A percentile compares a stretch with the other conserved stretches of the same genome.
Evolutionary conservation across 2,888 invertebrate species (phyloP).

Genomic region (Cheilosia scutellata): DNA sequence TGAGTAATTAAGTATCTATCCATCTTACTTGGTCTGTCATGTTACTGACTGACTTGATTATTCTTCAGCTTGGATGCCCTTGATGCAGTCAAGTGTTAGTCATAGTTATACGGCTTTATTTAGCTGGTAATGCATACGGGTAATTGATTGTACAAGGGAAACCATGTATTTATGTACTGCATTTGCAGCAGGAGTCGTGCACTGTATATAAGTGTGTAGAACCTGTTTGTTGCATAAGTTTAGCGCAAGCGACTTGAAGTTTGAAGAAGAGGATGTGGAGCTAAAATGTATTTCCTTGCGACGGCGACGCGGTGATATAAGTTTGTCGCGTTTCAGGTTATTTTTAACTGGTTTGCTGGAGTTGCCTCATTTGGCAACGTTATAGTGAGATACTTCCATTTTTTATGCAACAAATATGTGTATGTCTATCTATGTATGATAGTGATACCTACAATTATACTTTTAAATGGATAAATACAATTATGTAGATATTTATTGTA

Average conservation of each 20-base stretch:
- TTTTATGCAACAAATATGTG: slow-evolving; percentile 8
- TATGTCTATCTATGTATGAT: too few species aligned
- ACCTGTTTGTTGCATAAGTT: slow-evolving; percentile 34
- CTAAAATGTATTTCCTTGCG: not conserved
- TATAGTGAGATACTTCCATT: not conserved
- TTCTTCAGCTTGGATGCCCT: slow-evolving; percentile 50
- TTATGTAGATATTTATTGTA: not conserved
- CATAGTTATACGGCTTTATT: slow-evolving; percentile 17
- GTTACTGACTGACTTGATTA: slow-evolving; percentile 23
- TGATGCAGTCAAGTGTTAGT: slow-evolving; percentile 48
- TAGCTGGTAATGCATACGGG: not conserved
- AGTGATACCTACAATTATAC: too few species aligned
- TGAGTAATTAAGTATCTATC: slow-evolving; percentile 33
- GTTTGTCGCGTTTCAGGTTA: slow-evolving; percentile 23
- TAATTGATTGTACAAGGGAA: slow-evolving; percentile 29
- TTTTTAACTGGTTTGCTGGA: slow-evolving; percentile 28
- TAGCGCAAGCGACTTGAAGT: slow-evolving; percentile 16
- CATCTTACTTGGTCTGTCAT: slow-evolving; percentile 29
- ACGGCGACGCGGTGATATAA: slow-evolving; percentile 23
- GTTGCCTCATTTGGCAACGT: slow-evolving; percentile 12
- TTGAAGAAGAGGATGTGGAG: slow-evolving; percentile 14
- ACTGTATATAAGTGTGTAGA: not conserved
- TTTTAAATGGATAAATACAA: too few species aligned
- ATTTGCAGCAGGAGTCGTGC: not conserved
- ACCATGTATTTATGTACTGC: slow-evolving; percentile 15